phyloP scores from a whole-genome alignment of 2,113 vertebrate species.

The Gymnocephalus cernua region DNA sequence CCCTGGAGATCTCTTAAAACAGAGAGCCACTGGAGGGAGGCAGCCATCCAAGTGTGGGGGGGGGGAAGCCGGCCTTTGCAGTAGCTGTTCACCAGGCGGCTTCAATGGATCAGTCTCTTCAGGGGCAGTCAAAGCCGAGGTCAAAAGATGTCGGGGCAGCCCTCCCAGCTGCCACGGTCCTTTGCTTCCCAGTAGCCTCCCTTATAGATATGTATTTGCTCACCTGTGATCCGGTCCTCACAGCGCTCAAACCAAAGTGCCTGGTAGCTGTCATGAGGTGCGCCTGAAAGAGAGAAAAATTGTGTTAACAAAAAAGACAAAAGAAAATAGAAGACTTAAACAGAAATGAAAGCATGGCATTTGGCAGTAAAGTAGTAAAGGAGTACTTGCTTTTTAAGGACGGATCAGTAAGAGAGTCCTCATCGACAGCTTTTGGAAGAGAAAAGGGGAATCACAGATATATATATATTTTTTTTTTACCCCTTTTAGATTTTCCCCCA shows the following conservation, averaged over 20 bases:
- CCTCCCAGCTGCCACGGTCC: constrained; percentile 89
- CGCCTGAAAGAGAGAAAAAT: constrained; percentile 72
- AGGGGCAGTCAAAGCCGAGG: constrained; percentile 36
- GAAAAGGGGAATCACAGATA: constrained; percentile 63
- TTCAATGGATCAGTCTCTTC: constrained; percentile 46
- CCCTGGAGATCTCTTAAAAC: constrained; percentile 77
- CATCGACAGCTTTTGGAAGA: constrained; percentile 84
- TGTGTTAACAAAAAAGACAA: background rate
- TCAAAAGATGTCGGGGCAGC: constrained; percentile 92
- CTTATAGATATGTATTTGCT: constrained; percentile 90
- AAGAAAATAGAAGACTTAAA: background rate
- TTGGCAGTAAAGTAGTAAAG: background rate
- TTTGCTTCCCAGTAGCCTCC: constrained; percentile 96
- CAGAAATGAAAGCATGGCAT: background rate
- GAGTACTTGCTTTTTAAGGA: constrained; percentile 86
- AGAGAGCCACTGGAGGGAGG: constrained; percentile 65
- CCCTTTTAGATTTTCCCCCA: constrained; percentile 52
- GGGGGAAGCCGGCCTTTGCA: constrained; percentile 16
- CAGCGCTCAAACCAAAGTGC: constrained; percentile 92
- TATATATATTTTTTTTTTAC: constrained; percentile 48
- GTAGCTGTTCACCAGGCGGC: constrained; percentile 32
- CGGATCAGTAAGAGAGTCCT: constrained; percentile 82
- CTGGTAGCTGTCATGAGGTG: constrained; percentile 88
- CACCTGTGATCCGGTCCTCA: constrained; percentile 90
- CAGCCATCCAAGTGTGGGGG: constrained; percentile 14